Base-by-base conservation (phyloP, 2,113 vertebrate species). In the Lates calcarifer region DNA sequence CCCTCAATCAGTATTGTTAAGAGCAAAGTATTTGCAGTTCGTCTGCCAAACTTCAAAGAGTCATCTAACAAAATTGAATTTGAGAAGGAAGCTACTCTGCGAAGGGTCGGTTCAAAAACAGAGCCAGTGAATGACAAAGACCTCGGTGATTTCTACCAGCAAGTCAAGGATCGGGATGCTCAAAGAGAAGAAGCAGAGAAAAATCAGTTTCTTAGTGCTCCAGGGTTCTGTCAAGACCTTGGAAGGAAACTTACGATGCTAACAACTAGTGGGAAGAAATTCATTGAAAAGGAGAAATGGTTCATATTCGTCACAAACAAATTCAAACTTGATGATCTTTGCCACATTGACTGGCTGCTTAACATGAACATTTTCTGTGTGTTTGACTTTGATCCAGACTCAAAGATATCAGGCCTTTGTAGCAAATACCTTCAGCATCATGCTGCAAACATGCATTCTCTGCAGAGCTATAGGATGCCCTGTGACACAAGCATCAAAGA, bases 351-450 rank as follows among this genome's bases (percentile, higher is more conserved):
- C 55, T 97, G 96, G 81, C 83, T 97, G 53, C 49, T 94, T 57
- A 92, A 92, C 79, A 81, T 97, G 88, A 96, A 95, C 1, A 68
- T 96, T 0, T 96, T 97, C 69, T 96, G 95, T 1, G 95, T 96
- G 37, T 96, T 97, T 65, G 96, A 97, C 84, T 97, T 97, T 70
- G 96, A 97, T 80, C 91, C 95, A 63, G 80, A 96, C 47, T 96
- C 96, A 29, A 94, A 91, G 0, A 31, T 85, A 3, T 95, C 93
- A 14, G 96, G 96, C 12, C 90, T 97, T 63, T 95, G 92, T 12
- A 91, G 81, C 17, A 91, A 75, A 76, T 96, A 95, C 78, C 89
- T 87, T 77, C 51, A 95, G 43, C 81, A 95, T 45, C 96, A 90
- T 1, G 78, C 81, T 6, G 87, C 93, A 55, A 96, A 93, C 55